Conservation (phyloP, 2,797 vertebrate species). For the Platalea minor region DNA sequence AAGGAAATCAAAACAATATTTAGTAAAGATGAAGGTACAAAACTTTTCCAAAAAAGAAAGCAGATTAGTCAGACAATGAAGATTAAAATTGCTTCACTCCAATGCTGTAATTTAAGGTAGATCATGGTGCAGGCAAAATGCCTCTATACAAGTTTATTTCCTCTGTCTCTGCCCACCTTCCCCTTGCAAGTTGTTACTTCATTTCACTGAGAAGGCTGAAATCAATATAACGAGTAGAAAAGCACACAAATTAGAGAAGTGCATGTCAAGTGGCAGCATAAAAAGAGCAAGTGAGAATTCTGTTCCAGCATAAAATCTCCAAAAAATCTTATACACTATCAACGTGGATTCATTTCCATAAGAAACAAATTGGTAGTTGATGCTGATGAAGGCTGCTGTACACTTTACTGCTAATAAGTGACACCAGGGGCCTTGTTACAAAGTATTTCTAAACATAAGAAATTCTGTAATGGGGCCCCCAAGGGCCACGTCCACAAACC, state of each 20-base stretch:
- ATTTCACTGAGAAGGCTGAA: background rate
- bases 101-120: background rate
- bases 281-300: conserved; percentile 38
- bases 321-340: background rate
- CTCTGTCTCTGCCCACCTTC: background rate
- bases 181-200: conserved; percentile 5
- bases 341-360: conserved; percentile 45
- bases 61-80: background rate
- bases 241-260: conserved; percentile 11
- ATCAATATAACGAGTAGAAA: conserved; percentile 45
- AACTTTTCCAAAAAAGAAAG: background rate
- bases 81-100: background rate
- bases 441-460: conserved; percentile 66
- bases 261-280: conserved; percentile 6
- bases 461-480: conserved; percentile 62
- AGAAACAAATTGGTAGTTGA: conserved; percentile 58
- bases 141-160: background rate
- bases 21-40: background rate
- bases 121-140: background rate
- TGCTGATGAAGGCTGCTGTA: conserved; percentile 58
- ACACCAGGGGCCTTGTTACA: conserved; percentile 70
- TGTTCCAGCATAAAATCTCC: conserved; percentile 8
- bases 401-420: conserved; percentile 64
- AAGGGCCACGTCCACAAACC: conserved; percentile 42
- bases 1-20: background rate